Base-by-base conservation (phyloP, 37 sponge, comb jelly and placozoan species). In the Halichondria panicea region DNA sequence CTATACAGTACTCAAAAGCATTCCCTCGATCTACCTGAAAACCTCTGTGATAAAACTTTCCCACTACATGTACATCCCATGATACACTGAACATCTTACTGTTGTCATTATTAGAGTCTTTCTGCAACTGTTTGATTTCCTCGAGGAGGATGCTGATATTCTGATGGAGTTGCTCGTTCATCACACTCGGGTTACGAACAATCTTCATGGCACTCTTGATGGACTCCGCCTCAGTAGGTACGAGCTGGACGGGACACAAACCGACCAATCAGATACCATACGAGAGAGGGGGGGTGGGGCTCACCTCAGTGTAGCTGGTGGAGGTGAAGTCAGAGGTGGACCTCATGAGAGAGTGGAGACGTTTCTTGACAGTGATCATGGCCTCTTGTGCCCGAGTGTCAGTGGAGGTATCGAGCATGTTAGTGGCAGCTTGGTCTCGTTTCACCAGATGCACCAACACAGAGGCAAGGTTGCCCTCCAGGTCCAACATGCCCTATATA, bases 401-500 rank as follows among this genome's bases (percentile, higher is more conserved):
- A 39, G 77, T 81, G 0, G 92, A 84, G 22, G 81, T 81, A 81
- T 97, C 97, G 44, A 93, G 85, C 74, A 93, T 84, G 39, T 83
- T 82, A 21, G 95, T 89, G 22, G 93, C 75, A 46, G 85, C 79
- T 38, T 97, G 82, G 81, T 97, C 89, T 50, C 89, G 78, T 69
- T 94, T 89, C 18, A 96, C 97, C 52, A 96, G 68, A 56, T 91
- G 93, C 35, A 88, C 88, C 43, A 93, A 79, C 15, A 90, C 81
- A 30, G 94, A 91, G 11, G 97, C 79, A 21, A 93, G 80, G 73
- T 76, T 88, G 8, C 94, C 94, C 52, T 97, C 97, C 27, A 97
- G 84, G 53, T 89, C 94, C 56, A 93, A 67, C 59, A 97, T 43
- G 15, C 97, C 94, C 93, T 95, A 66, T 32, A 48, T n/a, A 62